phyloP scores from a whole-genome alignment of 2,797 vertebrate species.

The Liasis olivaceus region DNA sequence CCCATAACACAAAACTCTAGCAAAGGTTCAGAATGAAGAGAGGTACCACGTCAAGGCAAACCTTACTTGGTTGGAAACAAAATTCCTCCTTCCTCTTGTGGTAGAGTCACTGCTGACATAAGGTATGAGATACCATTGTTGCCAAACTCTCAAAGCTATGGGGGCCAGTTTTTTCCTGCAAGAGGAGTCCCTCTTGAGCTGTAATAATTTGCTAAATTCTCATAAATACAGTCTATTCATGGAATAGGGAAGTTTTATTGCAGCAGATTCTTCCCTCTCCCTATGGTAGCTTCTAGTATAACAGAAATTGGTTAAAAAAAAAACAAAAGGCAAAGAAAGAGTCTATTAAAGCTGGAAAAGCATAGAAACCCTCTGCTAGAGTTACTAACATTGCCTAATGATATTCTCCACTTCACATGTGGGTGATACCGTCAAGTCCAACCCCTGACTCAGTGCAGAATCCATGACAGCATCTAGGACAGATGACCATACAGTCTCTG shows the following conservation, averaged over 20 bases:
- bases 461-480: not conserved
- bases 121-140: not conserved
- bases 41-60: not conserved
- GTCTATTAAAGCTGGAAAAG: not conserved
- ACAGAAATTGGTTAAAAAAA: not conserved
- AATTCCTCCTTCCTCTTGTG: not conserved
- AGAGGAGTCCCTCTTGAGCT: not conserved
- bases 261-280: not conserved
- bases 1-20: not conserved
- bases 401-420: not conserved
- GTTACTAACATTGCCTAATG: not conserved
- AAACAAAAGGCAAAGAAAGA: not conserved
- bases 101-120: not conserved
- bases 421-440: not conserved
- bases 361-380: not conserved
- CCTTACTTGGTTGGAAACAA: not conserved
- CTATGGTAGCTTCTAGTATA: not conserved
- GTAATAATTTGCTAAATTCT: not conserved
- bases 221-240: not conserved
- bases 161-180: not conserved
- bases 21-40: not conserved
- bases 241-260: not conserved
- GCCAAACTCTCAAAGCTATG: not conserved
- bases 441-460: not conserved
- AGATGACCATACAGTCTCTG: not conserved